These are phyloP conservation scores for Trinectes maculatus DNA, from an alignment of 2,113 vertebrate genomes.

Conservation along the genomic window DNA sequence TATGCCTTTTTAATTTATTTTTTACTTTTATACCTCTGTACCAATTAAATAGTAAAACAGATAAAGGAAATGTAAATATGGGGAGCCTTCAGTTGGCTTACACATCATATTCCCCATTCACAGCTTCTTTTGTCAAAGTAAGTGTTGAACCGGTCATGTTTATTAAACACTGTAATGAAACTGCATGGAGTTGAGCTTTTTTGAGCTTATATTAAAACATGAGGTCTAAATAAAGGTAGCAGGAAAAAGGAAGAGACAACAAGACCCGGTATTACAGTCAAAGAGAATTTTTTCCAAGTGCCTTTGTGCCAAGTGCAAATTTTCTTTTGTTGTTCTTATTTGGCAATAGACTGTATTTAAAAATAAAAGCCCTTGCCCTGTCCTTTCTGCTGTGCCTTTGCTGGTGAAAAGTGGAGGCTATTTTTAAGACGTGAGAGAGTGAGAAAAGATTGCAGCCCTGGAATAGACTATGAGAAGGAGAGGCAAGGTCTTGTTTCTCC, in stretches of 20 bases:
- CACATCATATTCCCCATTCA: constrained; percentile 27
- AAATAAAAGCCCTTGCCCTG: constrained; percentile 72
- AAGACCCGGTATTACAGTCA: not conserved
- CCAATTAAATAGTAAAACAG: constrained; percentile 37
- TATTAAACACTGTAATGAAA: constrained; percentile 73
- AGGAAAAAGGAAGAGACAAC: not conserved
- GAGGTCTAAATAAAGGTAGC: not conserved
- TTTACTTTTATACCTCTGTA: constrained; percentile 81
- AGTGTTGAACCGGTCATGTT: constrained; percentile 40
- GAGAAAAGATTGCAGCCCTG: constrained; percentile 68
- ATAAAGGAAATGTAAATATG: constrained; percentile 41
- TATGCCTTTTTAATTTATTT: constrained; percentile 70
- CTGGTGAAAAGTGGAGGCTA: constrained; percentile 73
- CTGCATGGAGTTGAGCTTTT: constrained; percentile 55
- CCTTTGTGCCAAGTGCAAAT: not conserved
- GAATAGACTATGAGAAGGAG: constrained; percentile 70
- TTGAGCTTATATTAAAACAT: not conserved
- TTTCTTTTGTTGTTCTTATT: constrained; percentile 48
- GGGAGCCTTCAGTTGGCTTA: constrained; percentile 36
- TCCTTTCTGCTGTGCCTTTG: constrained; percentile 73
- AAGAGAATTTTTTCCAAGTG: not conserved
- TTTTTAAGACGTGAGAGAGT: constrained; percentile 77
- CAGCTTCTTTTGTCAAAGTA: constrained; percentile 26
- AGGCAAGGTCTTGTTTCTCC: constrained; percentile 69
- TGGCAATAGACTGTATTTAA: constrained; percentile 57